Percentiles rank a stretch among this genome's conserved stretches.
Conservation (phyloP, 2,113 vertebrate genomes). For the Heterochromis multidens region DNA sequence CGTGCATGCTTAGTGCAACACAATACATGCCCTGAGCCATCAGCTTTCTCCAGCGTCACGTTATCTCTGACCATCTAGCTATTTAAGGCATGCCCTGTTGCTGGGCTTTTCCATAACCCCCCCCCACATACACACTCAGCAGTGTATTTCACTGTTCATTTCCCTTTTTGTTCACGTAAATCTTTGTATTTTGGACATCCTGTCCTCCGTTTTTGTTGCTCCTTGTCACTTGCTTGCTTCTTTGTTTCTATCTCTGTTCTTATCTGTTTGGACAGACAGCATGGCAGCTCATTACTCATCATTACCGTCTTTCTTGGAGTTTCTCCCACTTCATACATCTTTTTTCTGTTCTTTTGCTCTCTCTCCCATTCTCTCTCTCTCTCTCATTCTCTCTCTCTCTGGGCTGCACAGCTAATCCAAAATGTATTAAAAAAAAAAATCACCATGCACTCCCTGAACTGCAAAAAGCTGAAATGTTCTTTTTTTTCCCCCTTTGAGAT, state of each 20-base stretch:
- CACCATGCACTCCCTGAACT: not conserved
- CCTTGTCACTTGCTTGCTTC: not conserved
- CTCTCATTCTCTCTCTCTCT: not conserved
- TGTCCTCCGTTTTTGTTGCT: not conserved
- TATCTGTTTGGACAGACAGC: not conserved
- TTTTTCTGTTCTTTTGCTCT: not conserved
- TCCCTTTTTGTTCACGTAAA: not conserved
- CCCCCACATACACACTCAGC: not conserved
- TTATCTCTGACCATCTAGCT: slow-evolving; percentile 55
- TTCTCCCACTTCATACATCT: not conserved
- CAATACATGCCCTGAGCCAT: slow-evolving; percentile 49
- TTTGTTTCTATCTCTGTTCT: not conserved
- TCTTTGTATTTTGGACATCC: not conserved
- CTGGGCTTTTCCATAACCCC: slow-evolving; percentile 57
- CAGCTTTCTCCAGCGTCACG: slow-evolving; percentile 45
- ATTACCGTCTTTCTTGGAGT: slow-evolving; percentile 2
- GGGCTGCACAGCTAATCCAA: not conserved
- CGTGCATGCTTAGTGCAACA: slow-evolving; percentile 25
- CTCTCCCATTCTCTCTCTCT: not conserved
- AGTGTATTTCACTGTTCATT: not conserved
- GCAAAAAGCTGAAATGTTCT: not conserved
- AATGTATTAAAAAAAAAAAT: slow-evolving; percentile 12
- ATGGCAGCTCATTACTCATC: slow-evolving; percentile 26
- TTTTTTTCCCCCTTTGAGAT: not conserved
- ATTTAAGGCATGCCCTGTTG: slow-evolving; percentile 70